Base-by-base conservation (phyloP, 2,888 invertebrate genomes). In the Drosophila melanosoma region DNA sequence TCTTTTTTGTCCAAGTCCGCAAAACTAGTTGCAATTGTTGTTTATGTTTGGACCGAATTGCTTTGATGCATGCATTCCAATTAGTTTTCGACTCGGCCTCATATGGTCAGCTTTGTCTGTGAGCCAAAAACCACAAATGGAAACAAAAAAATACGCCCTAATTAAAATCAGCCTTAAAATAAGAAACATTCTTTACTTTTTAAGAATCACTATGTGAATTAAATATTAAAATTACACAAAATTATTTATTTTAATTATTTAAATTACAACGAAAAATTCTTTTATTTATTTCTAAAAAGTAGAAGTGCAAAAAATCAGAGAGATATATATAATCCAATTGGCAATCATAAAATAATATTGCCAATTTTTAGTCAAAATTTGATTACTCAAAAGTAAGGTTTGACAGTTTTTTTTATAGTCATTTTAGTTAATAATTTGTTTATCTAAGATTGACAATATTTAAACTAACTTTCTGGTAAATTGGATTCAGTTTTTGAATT, bases 11-110 rank as follows among this genome's bases (percentile, higher is more conserved):
- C 32, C 52, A 33, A 40, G 40, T 35, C 48, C 49, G n/a, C 23
- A 45, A 59, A 45, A 33, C 40, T 15, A 54, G 53, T 26, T 51
- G 48, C 52, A 45, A 32, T 45, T 69, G 52, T 65, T 68, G 77
- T 62, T 74, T 58, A 58, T 77, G 51, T 49, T 48, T 53, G 57
- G 49, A 62, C 56, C 66, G 32, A 61, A 65, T 75, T 51, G 69
- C 78, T 64, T 67, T 77, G 74, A 64, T 64, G 52, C 40, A 72
- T 77, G 78, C 60, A 66, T 78, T 77, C 70, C 78, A 77, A 77
- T 77, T 77, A 69, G 70, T 53, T 52, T 45, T 57, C 48, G 23
- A n/a, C 23, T 38, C 32, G n/a, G 33, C 17, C 20, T 33, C 33
- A 38, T 32, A 54, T 60, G 59, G 52, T 20, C 35, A 32, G 42